Base-by-base conservation (phyloP, 2,797 vertebrate species). In the Amblyopsis hoosieri region DNA sequence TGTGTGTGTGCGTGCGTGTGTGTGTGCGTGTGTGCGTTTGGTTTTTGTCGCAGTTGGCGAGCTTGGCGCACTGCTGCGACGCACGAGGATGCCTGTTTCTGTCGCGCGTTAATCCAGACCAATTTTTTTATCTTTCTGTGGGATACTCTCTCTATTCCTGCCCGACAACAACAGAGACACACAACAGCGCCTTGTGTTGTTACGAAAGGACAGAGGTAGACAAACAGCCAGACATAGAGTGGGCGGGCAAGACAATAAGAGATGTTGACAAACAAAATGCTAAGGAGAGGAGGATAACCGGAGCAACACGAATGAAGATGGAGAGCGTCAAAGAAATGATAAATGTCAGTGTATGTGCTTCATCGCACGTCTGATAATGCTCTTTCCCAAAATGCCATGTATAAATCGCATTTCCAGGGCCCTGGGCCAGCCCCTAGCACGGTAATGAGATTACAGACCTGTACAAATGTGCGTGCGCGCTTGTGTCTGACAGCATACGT, bases 371-470 rank as follows among this genome's bases (percentile, higher is more conserved):
- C 78, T 73, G 74, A 82, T 75, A 73, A 64, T 72, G 72, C 81
- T 79, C 71, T 78, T 72, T 76, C 79, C 64, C 74, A 85, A 83
- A 87, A 86, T 87, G 90, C 87, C 83, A 85, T 71, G 86, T 81
- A 87, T 85, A 88, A 91, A 89, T 87, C 76, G 69, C 31, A 3
- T 71, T 76, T 74, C 86, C 54, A 67, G 80, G 80, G 82, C 82
- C 79, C 72, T 61, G 60, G 57, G 85, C 84, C 89, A 90, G 82
- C 83, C 71, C 77, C 52, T 50, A 70, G 79, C 76, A 59, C 75
- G 73, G 81, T 90, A 92, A 93, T 91, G 80, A 90, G 92, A 93
- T 93, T 93, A 93, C 87, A 84, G 83, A 76, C 78, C 83, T 86
- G 83, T 74, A 78, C 75, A 76, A 76, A 67, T 60, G 69, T 67